Percentiles rank a stretch among this genome's conserved stretches.
Conservation (phyloP, 2,113 vertebrate species). For the Cochlearius cochlearius region DNA sequence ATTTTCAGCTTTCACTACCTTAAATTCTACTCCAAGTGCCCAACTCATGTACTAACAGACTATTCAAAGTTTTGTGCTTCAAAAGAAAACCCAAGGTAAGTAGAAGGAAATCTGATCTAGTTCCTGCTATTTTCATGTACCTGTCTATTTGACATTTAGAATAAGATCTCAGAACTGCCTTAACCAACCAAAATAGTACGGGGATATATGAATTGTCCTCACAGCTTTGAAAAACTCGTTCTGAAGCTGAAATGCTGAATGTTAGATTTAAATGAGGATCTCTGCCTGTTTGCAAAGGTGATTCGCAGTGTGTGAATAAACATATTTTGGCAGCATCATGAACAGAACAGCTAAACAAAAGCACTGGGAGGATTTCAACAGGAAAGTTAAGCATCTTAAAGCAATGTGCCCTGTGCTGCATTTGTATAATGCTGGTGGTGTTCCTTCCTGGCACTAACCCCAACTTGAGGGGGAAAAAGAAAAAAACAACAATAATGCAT, state of each 20-base stretch:
- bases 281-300: constrained; percentile 22
- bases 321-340: neutral
- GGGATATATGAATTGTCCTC: neutral
- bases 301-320: neutral
- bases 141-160: constrained; percentile 4
- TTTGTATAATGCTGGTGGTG: neutral
- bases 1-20: neutral
- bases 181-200: neutral
- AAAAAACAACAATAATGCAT: neutral
- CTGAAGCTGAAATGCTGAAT: neutral
- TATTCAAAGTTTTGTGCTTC: neutral
- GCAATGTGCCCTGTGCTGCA: neutral
- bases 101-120: neutral
- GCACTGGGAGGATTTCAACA: neutral
- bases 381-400: neutral
- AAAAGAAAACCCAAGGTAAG: constrained; percentile 20
- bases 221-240: constrained; percentile 14
- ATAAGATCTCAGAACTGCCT: constrained; percentile 5
- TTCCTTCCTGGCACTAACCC: neutral
- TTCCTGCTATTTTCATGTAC: neutral
- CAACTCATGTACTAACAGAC: neutral
- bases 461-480: neutral
- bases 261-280: neutral
- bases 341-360: neutral
- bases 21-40: neutral